A percentile compares a stretch with the other conserved stretches of the same genome.
Conservation (phyloP, 2,888 invertebrate species). For the Kryphioiulus occultus region DNA sequence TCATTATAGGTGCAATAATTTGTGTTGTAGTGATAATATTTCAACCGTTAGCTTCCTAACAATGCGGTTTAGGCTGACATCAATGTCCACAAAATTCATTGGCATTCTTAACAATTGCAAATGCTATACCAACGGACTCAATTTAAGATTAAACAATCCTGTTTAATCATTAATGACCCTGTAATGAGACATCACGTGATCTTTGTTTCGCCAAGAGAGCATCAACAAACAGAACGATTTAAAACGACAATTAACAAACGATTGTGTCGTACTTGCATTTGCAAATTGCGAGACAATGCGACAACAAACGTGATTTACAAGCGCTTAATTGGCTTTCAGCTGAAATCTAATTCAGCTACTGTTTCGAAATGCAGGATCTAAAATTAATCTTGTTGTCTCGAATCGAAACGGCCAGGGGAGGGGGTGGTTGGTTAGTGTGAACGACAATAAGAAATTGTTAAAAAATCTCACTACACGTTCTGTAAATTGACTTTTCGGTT, state of each 20-base stretch:
- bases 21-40: too few relatives aligned
- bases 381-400: background rate
- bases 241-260: background rate
- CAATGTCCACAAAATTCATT: too few relatives aligned
- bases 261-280: background rate
- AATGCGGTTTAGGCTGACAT: too few relatives aligned
- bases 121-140: too few relatives aligned
- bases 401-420: background rate
- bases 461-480: background rate
- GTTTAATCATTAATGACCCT: too few relatives aligned
- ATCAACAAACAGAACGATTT: background rate
- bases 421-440: background rate
- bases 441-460: background rate
- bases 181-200: background rate
- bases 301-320: background rate
- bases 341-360: background rate
- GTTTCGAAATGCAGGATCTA: background rate
- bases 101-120: too few relatives aligned
- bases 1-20: too few relatives aligned
- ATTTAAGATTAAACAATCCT: too few relatives aligned
- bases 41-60: too few relatives aligned
- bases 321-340: slow-evolving; percentile 3
- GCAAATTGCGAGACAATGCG: background rate
- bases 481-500: background rate
- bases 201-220: background rate